Base-by-base conservation (phyloP, 2,888 invertebrate species). In the Chesias legatella region DNA sequence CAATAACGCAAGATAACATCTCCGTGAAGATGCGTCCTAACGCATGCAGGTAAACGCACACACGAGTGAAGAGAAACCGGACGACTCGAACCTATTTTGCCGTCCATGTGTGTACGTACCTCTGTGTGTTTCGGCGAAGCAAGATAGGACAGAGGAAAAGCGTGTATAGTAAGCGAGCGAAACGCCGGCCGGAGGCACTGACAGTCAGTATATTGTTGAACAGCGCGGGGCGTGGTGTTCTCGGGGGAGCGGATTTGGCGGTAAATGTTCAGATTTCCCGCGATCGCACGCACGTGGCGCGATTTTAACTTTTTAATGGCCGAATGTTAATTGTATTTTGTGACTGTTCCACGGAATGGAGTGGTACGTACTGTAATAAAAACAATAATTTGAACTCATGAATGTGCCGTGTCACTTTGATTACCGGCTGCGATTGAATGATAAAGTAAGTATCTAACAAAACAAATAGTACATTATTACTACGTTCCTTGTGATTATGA, bases 81-180 rank as follows among this genome's bases (percentile, higher is more conserved):
- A 50, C 48, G 43, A 62, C 55, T 67, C 51, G 50, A 64, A 67
- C 64, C n/a, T 63, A 70, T 73, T 62, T 73, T 73, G 60, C 66
- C 68, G 60, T 74, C 57, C 64, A 68, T 77, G 73, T 80, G 79
- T 80, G 78, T 73, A 67, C 52, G 63, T 68, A 68, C 57, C 59
- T 71, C 56, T 76, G 67, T 74, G 71, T 77, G 70, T 72, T 76
- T 77, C 73, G 79, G 73, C 73, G 65, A 75, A 79, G 79, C 72
- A 76, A 80, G 79, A 80, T 78, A 77, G 78, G 74, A 77, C 64
- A 76, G 81, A 77, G 82, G 79, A 79, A 82, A 78, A 79, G 68
- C 79, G 73, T 51, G 60, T 52, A 65, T 76, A 76, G 78, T 78
- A 71, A 75, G 73, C 77, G 75, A 63, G 74, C 67, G 63, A 77